Evolutionary conservation across 2,888 invertebrate species (phyloP).

Genomic region (Lycaena phlaeas): DNA sequence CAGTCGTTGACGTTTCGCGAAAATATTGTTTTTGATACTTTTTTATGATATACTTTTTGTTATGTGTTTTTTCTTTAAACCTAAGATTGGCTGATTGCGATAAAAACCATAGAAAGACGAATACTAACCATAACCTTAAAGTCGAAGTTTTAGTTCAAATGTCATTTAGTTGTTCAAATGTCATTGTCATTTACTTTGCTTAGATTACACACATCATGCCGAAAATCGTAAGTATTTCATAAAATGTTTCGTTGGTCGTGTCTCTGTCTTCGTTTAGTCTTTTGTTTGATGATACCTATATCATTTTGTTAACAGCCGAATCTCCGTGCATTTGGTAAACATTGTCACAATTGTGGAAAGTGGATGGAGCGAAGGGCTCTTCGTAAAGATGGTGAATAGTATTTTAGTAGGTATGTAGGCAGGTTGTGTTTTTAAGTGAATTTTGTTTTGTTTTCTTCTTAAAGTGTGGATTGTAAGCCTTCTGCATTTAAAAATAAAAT

Average conservation of each 20-base stretch:
- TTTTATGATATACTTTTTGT: no score
- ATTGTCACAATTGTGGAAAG: constrained; percentile 20
- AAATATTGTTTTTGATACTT: constrained; percentile 18
- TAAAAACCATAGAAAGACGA: constrained; percentile 13
- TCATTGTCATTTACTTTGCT: constrained; percentile 11
- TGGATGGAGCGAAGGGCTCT: constrained; percentile 22
- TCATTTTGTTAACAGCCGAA: constrained; percentile 19
- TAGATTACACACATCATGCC: constrained; percentile 14
- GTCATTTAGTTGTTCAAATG: constrained; percentile 14
- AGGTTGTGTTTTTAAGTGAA: constrained; percentile 15
- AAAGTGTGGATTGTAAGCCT: no score
- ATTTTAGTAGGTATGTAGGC: constrained; percentile 12
- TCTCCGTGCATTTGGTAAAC: constrained; percentile 18
- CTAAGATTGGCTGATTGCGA: constrained; percentile 18
- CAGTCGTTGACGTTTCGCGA: constrained; percentile 17
- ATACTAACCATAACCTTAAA: no score
- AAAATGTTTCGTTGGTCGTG: no score
- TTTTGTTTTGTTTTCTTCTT: no score
- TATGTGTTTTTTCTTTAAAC: no score
- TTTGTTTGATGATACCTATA: constrained; percentile 7
- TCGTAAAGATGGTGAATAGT: constrained; percentile 22
- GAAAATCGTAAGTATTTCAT: constrained; percentile 11
- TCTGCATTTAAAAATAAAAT: no score
- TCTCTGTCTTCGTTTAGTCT: constrained; percentile 7
- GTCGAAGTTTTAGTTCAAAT: no score